Conservation (phyloP, 2,113 vertebrate species). For the Panthera tigris region DNA sequence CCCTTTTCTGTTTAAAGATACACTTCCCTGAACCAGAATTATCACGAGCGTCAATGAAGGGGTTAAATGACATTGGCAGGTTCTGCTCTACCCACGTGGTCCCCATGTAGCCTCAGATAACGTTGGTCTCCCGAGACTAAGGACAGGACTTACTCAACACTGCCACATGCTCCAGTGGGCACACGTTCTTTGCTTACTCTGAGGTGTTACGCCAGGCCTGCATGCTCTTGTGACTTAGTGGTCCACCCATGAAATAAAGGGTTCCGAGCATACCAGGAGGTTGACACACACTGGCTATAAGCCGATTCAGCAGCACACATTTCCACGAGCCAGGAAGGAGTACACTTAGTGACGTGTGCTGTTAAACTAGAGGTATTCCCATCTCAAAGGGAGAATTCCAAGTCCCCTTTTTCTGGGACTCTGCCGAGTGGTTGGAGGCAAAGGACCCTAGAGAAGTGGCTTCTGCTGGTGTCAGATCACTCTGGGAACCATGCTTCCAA, state of each 20-base stretch:
- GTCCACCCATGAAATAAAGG: not conserved
- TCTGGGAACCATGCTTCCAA: not conserved
- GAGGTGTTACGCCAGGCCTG: not conserved
- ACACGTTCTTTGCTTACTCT: not conserved
- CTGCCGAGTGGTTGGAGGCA: not conserved
- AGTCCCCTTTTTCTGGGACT: not conserved
- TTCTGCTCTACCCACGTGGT: not conserved
- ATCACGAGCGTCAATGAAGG: not conserved
- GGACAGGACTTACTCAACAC: not conserved
- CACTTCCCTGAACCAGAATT: not conserved
- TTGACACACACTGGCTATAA: not conserved
- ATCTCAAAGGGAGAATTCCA: not conserved
- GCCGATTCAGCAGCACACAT: not conserved
- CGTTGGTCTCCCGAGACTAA: not conserved
- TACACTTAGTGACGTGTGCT: too few relatives aligned
- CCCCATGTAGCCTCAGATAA: too few relatives aligned
- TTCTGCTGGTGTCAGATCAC: not conserved
- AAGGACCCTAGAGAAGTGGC: not conserved
- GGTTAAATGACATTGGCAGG: not conserved
- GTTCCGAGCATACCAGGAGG: rapidly evolving
- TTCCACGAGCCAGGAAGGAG: not conserved
- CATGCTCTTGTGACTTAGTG: not conserved
- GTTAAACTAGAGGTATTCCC: rapidly evolving
- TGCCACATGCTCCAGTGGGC: rapidly evolving
- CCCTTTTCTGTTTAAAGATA: not conserved